These are phyloP conservation scores for Acrobasis repandana DNA, from an alignment of 2,888 invertebrate genomes.

Conservation along the genomic window DNA sequence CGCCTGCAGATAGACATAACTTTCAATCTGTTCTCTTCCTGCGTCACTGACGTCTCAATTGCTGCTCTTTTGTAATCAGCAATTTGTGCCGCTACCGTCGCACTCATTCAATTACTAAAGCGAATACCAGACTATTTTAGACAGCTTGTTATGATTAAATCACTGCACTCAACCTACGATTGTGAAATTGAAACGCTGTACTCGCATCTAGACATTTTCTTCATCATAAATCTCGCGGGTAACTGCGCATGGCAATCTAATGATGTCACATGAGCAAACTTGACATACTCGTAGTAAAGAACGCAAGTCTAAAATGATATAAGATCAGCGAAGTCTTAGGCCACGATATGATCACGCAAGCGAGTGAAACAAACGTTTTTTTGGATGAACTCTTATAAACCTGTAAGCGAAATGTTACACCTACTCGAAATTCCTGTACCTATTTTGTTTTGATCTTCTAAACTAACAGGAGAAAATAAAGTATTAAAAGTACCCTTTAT, in stretches of 20 bases:
- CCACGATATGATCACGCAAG: too few species aligned
- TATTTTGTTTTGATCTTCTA: too few species aligned
- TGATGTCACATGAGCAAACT: conserved; percentile 7
- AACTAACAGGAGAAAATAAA: too few species aligned
- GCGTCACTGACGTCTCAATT: conserved; percentile 76
- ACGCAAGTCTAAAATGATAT: not conserved
- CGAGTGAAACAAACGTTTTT: too few species aligned
- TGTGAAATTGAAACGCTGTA: conserved; percentile 28
- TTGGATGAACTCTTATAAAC: too few species aligned
- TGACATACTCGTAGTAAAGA: not conserved
- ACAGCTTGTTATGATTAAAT: conserved; percentile 59
- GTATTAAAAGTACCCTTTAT: too few species aligned
- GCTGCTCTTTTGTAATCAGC: conserved; percentile 81
- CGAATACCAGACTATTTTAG: conserved; percentile 70
- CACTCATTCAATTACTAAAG: conserved; percentile 70
- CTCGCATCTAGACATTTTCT: conserved; percentile 20
- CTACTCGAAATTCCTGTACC: too few species aligned
- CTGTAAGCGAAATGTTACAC: too few species aligned
- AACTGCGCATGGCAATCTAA: conserved; percentile 29
- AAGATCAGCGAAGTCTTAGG: too few species aligned
- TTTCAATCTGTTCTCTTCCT: conserved; percentile 76
- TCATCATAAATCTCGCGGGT: conserved; percentile 37
- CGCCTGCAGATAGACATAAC: conserved; percentile 61
- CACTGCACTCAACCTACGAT: conserved; percentile 42
- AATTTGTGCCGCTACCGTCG: conserved; percentile 72